Percentiles rank a stretch among this genome's conserved stretches.
Conservation (phyloP, 2,113 vertebrate species). For the Amblyornis subalaris region DNA sequence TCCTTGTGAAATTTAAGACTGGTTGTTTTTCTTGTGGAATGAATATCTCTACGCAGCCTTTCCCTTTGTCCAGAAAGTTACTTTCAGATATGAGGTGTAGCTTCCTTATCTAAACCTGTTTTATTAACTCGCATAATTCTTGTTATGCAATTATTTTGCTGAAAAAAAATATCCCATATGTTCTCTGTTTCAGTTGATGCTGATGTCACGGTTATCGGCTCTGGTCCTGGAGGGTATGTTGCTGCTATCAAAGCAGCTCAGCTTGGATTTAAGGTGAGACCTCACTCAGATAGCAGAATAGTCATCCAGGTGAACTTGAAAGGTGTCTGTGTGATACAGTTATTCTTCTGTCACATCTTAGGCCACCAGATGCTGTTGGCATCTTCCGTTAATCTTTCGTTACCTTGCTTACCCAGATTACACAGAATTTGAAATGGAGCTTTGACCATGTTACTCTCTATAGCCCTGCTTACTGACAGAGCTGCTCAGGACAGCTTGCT, state of each 20-base stretch:
- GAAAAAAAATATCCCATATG: neutral
- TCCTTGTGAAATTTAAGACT: neutral
- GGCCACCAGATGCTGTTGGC: neutral
- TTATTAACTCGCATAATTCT: neutral
- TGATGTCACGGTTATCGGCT: slow-evolving; percentile 94
- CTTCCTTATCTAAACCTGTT: neutral
- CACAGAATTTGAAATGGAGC: neutral
- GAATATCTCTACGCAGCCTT: accelerated
- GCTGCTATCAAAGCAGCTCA: slow-evolving; percentile 98
- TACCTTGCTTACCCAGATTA: neutral
- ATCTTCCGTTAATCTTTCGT: neutral
- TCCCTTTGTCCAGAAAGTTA: neutral
- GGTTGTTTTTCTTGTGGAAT: neutral
- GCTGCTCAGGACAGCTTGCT: neutral
- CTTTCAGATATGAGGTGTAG: neutral
- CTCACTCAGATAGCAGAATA: neutral
- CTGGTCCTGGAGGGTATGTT: slow-evolving; percentile 95
- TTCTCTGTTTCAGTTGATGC: slow-evolving; percentile 83
- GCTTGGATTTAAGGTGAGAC: slow-evolving; percentile 89
- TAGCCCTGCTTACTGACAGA: neutral
- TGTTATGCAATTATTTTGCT: neutral
- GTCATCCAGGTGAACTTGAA: neutral
- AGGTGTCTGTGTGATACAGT: neutral
- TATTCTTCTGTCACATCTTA: neutral
- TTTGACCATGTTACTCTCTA: neutral